Evolutionary conservation across 2,113 vertebrate species (phyloP).

Genomic region (Pygoscelis antarcticus): DNA sequence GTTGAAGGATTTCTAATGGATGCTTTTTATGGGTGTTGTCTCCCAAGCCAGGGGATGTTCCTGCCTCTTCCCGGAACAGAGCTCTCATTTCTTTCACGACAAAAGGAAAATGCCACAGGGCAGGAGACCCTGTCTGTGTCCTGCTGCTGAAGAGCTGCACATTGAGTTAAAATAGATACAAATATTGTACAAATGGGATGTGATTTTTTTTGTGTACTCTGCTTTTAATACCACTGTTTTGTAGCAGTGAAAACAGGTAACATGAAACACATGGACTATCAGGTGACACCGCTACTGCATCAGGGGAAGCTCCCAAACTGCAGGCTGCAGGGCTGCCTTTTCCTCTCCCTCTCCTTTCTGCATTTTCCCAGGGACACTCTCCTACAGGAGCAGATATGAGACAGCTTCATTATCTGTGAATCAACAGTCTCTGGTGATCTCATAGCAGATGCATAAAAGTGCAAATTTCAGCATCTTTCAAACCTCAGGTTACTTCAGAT

Average conservation of each 20-base stretch:
- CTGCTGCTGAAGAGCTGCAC: not conserved
- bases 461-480: conserved; percentile 5
- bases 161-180: not conserved
- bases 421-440: not conserved
- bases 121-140: not conserved
- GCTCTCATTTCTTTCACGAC: not conserved
- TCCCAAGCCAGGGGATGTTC: too few species aligned
- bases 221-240: not conserved
- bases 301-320: not conserved
- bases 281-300: not conserved
- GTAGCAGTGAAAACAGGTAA: not conserved
- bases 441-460: not conserved
- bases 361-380: not conserved
- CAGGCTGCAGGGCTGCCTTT: not conserved
- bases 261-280: not conserved
- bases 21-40: not conserved
- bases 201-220: not conserved
- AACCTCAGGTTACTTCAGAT: not conserved
- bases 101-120: not conserved
- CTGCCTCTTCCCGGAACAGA: not conserved
- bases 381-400: not conserved
- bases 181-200: not conserved
- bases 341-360: not conserved
- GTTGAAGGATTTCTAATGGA: not conserved
- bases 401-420: not conserved